Evolutionary conservation across 2,113 vertebrate genomes (phyloP), one percentile per base, ranked within the genome.

Genomic region (Hypanus sabinus): DNA sequence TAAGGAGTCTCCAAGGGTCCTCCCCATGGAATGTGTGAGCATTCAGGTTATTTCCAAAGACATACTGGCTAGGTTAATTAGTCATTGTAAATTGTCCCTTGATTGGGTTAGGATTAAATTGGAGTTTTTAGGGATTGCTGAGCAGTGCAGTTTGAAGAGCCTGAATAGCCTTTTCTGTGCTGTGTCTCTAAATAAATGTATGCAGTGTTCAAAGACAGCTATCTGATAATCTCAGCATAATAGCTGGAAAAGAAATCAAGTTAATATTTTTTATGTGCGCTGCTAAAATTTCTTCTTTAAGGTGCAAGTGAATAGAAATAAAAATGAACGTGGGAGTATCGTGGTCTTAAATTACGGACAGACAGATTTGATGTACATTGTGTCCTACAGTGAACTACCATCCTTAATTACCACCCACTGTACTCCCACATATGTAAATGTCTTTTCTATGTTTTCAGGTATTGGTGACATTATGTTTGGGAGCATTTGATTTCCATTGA

Each of bases 381-480:
- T 87, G 46, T 2, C 83, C 83, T 87, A 57, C 91, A 93, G 24
- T 18, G 14, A 38, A 16, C 22, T 46, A 46, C 91, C 27, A 93
- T 93, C 20, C 81, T 27, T 60, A 55, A 57, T 85, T 60, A 60
- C 55, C 62, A n/a, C 30, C 30, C 85, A 90, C 60, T 90, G 85
- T 90, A 68, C 30, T 33, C 60, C 62, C 60, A 65, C n/a, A 33
- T 62, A 90, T 79, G 83, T 55, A 57, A 87, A 87, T 93, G 70
- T 55, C 91, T 24, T 93, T n/a, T 93, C 33, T 92, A 18, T 92
- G 68, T 73, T 93, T 93, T 73, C 36, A 93, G 91, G 91, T 30
- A 73, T 93, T 24, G 12, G 10, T 71, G 91, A 93, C 68, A 93
- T 93, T 38, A 75, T 30, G 36, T 93, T 93, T 73, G 70, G 33